phyloP scores from a whole-genome alignment of 2,888 invertebrate species.

The Lymantria dispar region DNA sequence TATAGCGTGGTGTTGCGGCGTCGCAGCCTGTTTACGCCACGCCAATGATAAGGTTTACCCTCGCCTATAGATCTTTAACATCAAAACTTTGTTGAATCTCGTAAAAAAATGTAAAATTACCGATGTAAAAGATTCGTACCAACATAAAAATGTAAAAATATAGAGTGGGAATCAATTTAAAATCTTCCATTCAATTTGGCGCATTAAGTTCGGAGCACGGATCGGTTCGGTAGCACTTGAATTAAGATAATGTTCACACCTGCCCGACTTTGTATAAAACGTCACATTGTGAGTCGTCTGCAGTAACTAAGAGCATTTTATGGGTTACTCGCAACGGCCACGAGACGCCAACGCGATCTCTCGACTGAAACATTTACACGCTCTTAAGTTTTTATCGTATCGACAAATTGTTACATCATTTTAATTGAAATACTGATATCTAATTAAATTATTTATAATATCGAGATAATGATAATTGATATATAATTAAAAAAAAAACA shows the following conservation, averaged over 20 bases:
- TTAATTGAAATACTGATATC: conserved; percentile 27
- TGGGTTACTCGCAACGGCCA: conserved; percentile 45
- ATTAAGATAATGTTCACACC: conserved; percentile 82
- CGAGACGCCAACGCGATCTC: conserved; percentile 22
- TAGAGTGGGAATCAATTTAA: conserved; percentile 11
- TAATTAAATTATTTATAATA: conserved; percentile 7
- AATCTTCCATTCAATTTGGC: conserved; percentile 42
- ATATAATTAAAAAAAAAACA: no score
- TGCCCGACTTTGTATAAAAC: conserved; percentile 65
- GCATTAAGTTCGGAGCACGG: conserved; percentile 55
- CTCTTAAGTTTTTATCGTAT: conserved; percentile 32
- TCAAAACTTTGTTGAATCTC: no score
- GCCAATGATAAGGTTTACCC: no score
- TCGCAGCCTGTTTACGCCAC: no score
- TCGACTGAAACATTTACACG: conserved; percentile 7
- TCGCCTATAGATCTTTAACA: no score
- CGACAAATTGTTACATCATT: conserved; percentile 38
- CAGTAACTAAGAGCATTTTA: conserved; percentile 65
- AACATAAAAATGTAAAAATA: conserved; percentile 20
- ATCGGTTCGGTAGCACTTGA: conserved; percentile 70
- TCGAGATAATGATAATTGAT: neutral
- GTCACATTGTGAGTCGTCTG: conserved; percentile 65
- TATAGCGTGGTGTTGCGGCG: no score
- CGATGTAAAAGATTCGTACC: neutral
- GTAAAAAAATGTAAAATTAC: neutral